phyloP scores from a whole-genome alignment of 92 coral and sea anemone genomes.

The Micromussa lordhowensis region DNA sequence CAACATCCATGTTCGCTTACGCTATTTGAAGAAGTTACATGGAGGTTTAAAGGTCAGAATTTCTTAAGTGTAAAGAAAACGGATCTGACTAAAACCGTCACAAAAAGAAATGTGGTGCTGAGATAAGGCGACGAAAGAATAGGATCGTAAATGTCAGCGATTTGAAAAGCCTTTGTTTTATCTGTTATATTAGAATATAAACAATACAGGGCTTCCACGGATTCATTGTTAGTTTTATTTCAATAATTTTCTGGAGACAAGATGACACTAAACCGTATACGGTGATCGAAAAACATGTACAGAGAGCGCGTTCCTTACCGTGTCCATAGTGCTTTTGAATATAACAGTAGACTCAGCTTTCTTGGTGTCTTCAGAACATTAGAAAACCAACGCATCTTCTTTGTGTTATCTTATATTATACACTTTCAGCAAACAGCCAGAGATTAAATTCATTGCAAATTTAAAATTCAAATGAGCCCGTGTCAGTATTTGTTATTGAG shows the following conservation, averaged over 20 bases:
- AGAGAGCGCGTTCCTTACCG: background rate
- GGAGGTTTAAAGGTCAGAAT: background rate
- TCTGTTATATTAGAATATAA: background rate
- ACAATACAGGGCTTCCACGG: constrained; percentile 8
- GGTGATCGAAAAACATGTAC: background rate
- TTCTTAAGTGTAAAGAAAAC: background rate
- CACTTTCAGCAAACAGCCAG: constrained; percentile 45
- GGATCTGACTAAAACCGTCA: background rate
- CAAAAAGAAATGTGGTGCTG: background rate
- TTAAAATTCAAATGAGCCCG: constrained; percentile 50
- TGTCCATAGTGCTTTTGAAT: background rate
- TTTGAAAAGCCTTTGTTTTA: constrained; percentile 22
- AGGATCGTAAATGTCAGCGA: constrained; percentile 11
- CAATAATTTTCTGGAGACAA: constrained; percentile 23
- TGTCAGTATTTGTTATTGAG: constrained; percentile 32
- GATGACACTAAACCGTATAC: background rate
- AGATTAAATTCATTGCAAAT: constrained; percentile 34
- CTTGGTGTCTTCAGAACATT: background rate
- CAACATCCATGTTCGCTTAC: background rate
- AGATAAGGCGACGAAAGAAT: background rate
- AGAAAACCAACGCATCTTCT: background rate
- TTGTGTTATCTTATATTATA: constrained; percentile 10
- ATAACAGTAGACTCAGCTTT: background rate
- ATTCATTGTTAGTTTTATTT: constrained; percentile 13
- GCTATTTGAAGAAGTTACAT: background rate